Base-by-base conservation (phyloP, 2,113 vertebrate species). In the Hippolais icterina region DNA sequence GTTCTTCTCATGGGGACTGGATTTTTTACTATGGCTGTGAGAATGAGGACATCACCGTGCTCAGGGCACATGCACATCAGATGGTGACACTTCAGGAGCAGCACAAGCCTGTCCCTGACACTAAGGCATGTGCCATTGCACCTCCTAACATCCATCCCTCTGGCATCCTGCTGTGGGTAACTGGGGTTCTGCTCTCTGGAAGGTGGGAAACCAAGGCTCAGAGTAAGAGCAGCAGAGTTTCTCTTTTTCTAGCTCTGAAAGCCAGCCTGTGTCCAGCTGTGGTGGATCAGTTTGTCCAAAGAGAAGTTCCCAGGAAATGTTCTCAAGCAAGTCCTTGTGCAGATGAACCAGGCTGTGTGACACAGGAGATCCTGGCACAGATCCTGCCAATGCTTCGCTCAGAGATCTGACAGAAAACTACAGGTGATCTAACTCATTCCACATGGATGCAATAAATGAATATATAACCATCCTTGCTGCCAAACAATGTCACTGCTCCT, bases 151-250 rank as follows among this genome's bases (percentile, higher is more conserved):
- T 50, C 27, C 72, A 71, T 81, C 44, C 15, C 41, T 41, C 31
- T n/a, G 22, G 49, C 15, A n/a, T 27, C 10, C 15, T 47, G 9
- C 5, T 3, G 1, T 0, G 0, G 35, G 10, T 9, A 6, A 57
- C 2, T 5, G 4, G 7, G 16, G 4, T 35, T n/a, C 10, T 33
- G 15, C 33, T 54, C 47, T 50, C 39, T 11, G 54, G 42, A 37
- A 69, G 29, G 21, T 66, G 24, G 23, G 37, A 92, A 89, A 79
- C 10, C 1, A 1, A 71, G 16, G 14, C 35, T 78, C 23, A 29
- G 25, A 37, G 25, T 20, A 35, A 44, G 25, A 77, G 25, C 29
- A 87, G 29, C 16, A 60, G 11, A 5, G 12, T 44, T 76, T 71
- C 57, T 56, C 17, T 42, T 75, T n/a, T 54, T 50, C 56, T 31